Percentiles rank a stretch among this genome's conserved stretches.
Conservation (phyloP, 1,140 invertebrate genomes). For the Camponotus pennsylvanicus region DNA sequence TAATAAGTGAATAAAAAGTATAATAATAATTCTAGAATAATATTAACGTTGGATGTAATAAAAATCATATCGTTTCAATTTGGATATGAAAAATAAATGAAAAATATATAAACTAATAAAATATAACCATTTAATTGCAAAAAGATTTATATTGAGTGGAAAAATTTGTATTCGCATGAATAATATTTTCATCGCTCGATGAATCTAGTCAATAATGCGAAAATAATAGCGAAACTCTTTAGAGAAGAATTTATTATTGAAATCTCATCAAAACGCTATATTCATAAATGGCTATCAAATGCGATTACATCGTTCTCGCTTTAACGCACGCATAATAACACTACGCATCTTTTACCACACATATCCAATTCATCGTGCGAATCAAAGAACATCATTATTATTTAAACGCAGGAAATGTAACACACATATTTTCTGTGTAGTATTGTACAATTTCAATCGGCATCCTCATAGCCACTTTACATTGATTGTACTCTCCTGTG, state of each 20-base stretch:
- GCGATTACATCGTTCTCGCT: slow-evolving; percentile 29
- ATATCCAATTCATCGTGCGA: slow-evolving; percentile 16
- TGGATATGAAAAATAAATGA: slow-evolving; percentile 10
- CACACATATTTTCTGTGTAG: slow-evolving; percentile 10
- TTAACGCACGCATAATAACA: slow-evolving; percentile 39
- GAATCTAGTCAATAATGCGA: slow-evolving; percentile 13
- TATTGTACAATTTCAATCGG: slow-evolving; percentile 15
- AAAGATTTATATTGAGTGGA: slow-evolving; percentile 33
- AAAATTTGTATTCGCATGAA: slow-evolving; percentile 32
- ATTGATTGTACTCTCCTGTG: neutral
- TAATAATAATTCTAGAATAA: neutral
- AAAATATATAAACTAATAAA: slow-evolving; percentile 34
- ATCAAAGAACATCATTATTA: slow-evolving; percentile 42
- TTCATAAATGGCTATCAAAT: slow-evolving; percentile 28
- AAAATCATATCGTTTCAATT: slow-evolving; percentile 24
- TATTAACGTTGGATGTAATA: slow-evolving; percentile 11
- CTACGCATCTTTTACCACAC: slow-evolving; percentile 3
- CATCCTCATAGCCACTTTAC: neutral
- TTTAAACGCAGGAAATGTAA: slow-evolving; percentile 32
- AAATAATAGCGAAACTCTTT: neutral
- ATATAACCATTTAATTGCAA: slow-evolving; percentile 21
- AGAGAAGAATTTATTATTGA: slow-evolving; percentile 29
- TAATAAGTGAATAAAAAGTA: neutral
- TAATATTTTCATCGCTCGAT: slow-evolving; percentile 12
- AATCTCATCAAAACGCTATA: slow-evolving; percentile 25